phyloP scores from a whole-genome alignment of 2,888 invertebrate species.

The Nowickia ferox region DNA sequence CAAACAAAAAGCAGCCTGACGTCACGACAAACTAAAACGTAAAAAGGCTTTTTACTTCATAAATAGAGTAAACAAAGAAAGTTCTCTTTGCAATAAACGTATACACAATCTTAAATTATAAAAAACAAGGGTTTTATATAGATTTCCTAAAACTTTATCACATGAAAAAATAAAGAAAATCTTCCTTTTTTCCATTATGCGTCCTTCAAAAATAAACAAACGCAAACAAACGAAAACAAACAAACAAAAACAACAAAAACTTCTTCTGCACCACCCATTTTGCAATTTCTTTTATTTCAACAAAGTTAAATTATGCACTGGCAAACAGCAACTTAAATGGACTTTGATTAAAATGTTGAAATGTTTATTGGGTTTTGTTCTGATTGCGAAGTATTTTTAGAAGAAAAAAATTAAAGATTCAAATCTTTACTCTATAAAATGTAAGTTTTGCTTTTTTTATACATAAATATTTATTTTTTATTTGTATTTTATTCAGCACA shows the following conservation, averaged over 20 bases:
- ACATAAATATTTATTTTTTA: conserved; percentile 17
- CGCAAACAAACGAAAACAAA: not conserved
- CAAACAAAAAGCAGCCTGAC: not conserved
- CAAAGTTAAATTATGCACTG: conserved; percentile 45
- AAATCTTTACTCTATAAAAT: conserved; percentile 60
- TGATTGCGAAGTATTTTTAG: conserved; percentile 46
- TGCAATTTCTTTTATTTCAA: conserved; percentile 35
- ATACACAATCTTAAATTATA: conserved; percentile 49
- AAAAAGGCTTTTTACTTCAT: not conserved
- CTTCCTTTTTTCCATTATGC: conserved; percentile 8
- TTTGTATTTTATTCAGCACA: conserved; percentile 43
- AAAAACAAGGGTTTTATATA: conserved; percentile 49
- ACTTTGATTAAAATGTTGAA: conserved; percentile 64
- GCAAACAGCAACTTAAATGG: conserved; percentile 35
- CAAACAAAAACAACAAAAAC: not conserved
- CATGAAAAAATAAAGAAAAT: conserved; percentile 20
- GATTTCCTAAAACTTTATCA: conserved; percentile 19
- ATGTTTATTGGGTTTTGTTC: conserved; percentile 62
- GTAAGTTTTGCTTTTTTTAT: conserved; percentile 54
- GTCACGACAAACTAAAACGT: not conserved
- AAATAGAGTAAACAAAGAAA: conserved; percentile 21
- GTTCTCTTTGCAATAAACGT: conserved; percentile 5
- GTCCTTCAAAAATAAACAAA: not conserved
- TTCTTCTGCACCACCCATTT: not conserved
- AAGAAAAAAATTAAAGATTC: conserved; percentile 57